phyloP scores from a whole-genome alignment of 2,113 vertebrate genomes.

The Galeopterus variegatus region DNA sequence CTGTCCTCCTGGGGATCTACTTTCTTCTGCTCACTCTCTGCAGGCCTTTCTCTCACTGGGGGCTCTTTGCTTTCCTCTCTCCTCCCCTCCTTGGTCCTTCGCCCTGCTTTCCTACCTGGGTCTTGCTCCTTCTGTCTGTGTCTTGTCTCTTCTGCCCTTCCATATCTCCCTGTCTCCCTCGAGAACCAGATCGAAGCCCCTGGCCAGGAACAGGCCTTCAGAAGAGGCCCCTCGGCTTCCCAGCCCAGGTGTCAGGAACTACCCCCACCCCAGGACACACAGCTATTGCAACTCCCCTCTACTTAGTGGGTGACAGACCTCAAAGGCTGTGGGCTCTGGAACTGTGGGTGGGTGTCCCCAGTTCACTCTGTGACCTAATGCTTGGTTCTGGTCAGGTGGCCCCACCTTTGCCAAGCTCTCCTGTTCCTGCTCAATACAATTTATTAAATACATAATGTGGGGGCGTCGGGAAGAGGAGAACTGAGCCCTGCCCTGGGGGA shows the following conservation, averaged over 20 bases:
- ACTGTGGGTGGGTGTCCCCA: background rate
- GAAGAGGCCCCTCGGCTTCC: background rate
- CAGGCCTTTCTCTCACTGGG: background rate
- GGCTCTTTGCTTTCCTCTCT: background rate
- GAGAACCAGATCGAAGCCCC: background rate
- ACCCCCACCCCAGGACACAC: background rate
- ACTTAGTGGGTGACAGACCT: background rate
- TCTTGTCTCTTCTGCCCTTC: background rate
- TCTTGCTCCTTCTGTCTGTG: background rate
- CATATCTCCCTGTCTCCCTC: background rate
- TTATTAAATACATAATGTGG: constrained; percentile 17
- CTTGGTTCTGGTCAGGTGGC: background rate
- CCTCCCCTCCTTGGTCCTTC: background rate
- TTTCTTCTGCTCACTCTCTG: background rate
- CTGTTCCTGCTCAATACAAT: constrained; percentile 28
- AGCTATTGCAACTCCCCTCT: background rate
- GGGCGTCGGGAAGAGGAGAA: background rate
- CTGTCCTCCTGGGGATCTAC: background rate
- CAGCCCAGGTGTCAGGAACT: background rate
- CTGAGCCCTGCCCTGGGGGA: background rate
- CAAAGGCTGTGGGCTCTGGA: background rate
- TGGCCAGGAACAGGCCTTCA: background rate
- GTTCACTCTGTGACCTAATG: background rate
- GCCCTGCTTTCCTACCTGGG: background rate
- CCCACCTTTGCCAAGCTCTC: background rate